Evolutionary conservation across 2,113 vertebrate species (phyloP).

Genomic region (Monopterus albus): DNA sequence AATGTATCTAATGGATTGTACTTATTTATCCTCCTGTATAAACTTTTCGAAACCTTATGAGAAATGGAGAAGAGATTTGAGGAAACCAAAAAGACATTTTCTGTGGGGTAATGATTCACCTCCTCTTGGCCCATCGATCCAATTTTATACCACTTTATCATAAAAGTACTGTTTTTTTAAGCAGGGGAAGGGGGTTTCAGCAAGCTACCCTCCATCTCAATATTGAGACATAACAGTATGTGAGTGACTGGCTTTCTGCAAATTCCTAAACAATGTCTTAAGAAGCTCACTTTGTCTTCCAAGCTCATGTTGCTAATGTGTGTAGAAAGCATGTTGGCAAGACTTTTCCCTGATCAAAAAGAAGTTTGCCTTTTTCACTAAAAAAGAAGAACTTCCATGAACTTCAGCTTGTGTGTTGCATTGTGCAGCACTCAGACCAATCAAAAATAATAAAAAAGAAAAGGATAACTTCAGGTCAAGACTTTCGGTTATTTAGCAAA

Average conservation of each 20-base stretch:
- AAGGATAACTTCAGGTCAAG: too few relatives aligned
- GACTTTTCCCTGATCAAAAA: constrained; percentile 59
- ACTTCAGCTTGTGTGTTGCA: constrained; percentile 51
- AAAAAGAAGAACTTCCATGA: constrained; percentile 62
- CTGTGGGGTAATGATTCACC: constrained; percentile 64
- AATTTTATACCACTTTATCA: constrained; percentile 67
- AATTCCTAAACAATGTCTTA: constrained; percentile 69
- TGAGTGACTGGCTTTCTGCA: constrained; percentile 57
- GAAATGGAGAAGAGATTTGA: constrained; percentile 73
- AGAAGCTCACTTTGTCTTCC: constrained; percentile 85
- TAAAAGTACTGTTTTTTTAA: constrained; percentile 66
- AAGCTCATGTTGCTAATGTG: constrained; percentile 72
- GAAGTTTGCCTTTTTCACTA: constrained; percentile 66
- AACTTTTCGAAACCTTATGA: constrained; percentile 71
- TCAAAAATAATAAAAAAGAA: constrained; percentile 28
- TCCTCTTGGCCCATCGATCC: constrained; percentile 52
- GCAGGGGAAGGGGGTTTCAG: constrained; percentile 50
- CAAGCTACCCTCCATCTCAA: constrained; percentile 55
- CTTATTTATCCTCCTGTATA: constrained; percentile 80
- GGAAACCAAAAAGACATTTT: constrained; percentile 81
- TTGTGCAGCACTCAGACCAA: constrained; percentile 34
- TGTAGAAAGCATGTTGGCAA: constrained; percentile 58
- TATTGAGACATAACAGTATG: constrained; percentile 56
- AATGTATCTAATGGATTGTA: constrained; percentile 78
- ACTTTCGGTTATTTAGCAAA: constrained; percentile 28